These are phyloP conservation scores for Doryteuthis pealeii DNA, from an alignment of 1,140 invertebrate species.

Conservation along the genomic window DNA sequence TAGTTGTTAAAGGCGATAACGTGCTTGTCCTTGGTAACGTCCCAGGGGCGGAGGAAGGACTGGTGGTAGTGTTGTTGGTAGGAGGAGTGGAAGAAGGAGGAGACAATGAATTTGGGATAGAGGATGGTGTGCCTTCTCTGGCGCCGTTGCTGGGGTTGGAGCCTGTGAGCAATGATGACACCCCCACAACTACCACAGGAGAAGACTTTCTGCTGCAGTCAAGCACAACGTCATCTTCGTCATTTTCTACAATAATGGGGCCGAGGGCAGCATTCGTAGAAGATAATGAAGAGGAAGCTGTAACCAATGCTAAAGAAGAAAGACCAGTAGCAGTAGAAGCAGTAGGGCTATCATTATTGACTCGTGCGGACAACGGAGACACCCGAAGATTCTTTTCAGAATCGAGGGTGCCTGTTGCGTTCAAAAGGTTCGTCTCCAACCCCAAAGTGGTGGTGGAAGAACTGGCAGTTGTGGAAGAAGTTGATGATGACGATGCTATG, in stretches of 20 bases:
- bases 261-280: neutral
- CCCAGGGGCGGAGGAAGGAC: neutral
- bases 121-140: neutral
- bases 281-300: neutral
- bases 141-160: neutral
- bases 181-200: neutral
- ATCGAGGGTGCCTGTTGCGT: too few relatives aligned
- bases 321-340: slow-evolving; percentile 13
- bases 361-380: too few relatives aligned
- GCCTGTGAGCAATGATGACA: neutral
- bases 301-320: neutral
- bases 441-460: too few relatives aligned
- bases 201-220: slow-evolving; percentile 1
- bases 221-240: neutral
- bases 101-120: neutral
- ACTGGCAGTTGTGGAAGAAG: neutral
- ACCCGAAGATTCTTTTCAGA: too few relatives aligned
- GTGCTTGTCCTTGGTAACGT: neutral
- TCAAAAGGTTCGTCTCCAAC: too few relatives aligned
- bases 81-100: neutral
- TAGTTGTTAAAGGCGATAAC: too few relatives aligned
- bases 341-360: neutral
- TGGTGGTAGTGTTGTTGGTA: neutral
- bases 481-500: slow-evolving; percentile 9
- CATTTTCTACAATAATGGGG: neutral